These are phyloP conservation scores for Sceliomorpha sp. DNA, from an alignment of 2,888 invertebrate genomes.

Conservation along the genomic window DNA sequence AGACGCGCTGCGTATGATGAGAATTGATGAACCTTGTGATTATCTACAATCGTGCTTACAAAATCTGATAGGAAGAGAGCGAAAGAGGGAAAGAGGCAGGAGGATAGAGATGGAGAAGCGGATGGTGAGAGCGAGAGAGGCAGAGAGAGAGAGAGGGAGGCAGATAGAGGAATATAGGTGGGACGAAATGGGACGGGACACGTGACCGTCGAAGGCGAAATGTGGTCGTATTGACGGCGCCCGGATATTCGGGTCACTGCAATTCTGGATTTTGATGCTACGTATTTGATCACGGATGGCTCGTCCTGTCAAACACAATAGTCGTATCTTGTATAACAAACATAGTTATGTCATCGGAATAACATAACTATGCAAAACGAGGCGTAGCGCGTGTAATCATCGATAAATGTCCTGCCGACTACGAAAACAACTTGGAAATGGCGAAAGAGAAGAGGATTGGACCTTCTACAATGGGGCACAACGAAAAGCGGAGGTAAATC, in stretches of 20 bases:
- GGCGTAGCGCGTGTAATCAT: conserved; percentile 33
- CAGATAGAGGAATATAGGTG: conserved; percentile 1
- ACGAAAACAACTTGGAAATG: conserved; percentile 32
- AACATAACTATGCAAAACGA: conserved; percentile 45
- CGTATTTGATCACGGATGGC: conserved; percentile 42
- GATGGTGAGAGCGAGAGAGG: not conserved
- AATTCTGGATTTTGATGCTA: conserved; percentile 50
- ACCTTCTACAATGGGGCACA: too few relatives aligned
- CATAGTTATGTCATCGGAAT: conserved; percentile 38
- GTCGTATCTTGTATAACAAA: conserved; percentile 44
- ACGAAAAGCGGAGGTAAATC: too few relatives aligned
- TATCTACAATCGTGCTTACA: conserved; percentile 42
- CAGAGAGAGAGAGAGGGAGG: conserved; percentile 1
- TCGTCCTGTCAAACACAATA: conserved; percentile 41
- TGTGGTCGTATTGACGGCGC: conserved; percentile 41
- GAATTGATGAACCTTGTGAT: conserved; percentile 44
- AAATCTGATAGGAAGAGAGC: conserved; percentile 27
- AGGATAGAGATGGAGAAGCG: not conserved
- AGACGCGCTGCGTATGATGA: conserved; percentile 33
- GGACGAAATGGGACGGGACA: conserved; percentile 6
- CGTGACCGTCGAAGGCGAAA: conserved; percentile 35
- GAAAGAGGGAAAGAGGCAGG: too few relatives aligned
- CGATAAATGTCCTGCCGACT: conserved; percentile 19
- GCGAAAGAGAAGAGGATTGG: conserved; percentile 5
- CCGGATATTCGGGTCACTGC: conserved; percentile 51